Evolutionary conservation across 1,140 invertebrate genomes (phyloP), one percentile per base, ranked within the genome.

Genomic region (Papilio polytes): DNA sequence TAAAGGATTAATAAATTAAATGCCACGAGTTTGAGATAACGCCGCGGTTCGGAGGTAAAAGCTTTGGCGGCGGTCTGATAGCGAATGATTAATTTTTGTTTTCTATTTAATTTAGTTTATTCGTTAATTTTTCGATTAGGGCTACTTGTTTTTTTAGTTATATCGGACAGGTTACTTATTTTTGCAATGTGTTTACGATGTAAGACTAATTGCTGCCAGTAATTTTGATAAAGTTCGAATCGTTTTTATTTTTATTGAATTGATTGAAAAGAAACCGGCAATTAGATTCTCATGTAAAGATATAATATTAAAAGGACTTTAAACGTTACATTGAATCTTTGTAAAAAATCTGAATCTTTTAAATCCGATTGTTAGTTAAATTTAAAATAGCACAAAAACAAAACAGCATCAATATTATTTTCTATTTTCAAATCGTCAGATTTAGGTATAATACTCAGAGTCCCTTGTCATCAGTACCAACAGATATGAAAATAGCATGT

Each of bases 1-100:
- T 80, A 85, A 89, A 89, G 87, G 85, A 86, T 89, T 89, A 87
- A 87, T 88, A 86, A 85, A 85, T 85, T 82, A 78, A 82, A 85
- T 80, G 85, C 84, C 87, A 85, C 82, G 77, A 82, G 81, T 79
- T 81, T 66, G 81, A 87, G 86, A 89, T 88, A 89, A 85, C 83
- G 77, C 81, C 76, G 59, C 53, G 72, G 46, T 78, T 74, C 12
- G 81, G 82, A 85, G 81, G 85, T 85, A 87, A 87, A 87, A 85
- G 86, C 84, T 85, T 76, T 59, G 80, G 59, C 81, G 77, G 83
- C 81, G 82, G 80, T 70, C 81, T 78, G 83, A 87, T 87, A 87
- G 66, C 66, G 73, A 73, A 74, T 86, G 86, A 88, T 86, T 83
- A 83, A 88, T 87, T 82, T 79, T 80, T 80, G 77, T 85, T 85